Percentiles rank a stretch among this genome's conserved stretches.
These are phyloP conservation scores for Diarsia mendica DNA, from an alignment of 2,888 invertebrate genomes.

Conservation along the genomic window DNA sequence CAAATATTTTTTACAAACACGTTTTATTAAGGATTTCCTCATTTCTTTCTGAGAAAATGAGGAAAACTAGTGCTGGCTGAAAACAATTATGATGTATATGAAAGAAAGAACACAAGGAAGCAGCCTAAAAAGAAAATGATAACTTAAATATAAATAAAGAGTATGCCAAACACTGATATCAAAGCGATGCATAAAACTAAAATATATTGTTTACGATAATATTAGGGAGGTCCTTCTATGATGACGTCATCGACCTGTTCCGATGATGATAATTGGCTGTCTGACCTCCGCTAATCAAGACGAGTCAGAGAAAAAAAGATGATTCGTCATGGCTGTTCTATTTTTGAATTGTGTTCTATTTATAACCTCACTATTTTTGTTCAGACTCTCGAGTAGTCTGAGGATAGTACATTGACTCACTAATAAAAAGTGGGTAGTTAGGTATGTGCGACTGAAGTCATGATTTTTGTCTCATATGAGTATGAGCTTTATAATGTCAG, in stretches of 20 bases:
- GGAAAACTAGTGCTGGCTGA: not conserved
- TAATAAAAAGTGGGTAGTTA: conserved; percentile 23
- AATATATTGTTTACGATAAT: not conserved
- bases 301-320: conserved; percentile 27
- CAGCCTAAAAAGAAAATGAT: not conserved
- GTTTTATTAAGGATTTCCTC: not conserved
- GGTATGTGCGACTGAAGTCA: conserved; percentile 36
- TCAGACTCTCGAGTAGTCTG: conserved; percentile 11
- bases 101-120: not conserved
- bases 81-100: not conserved
- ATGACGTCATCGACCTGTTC: conserved; percentile 22
- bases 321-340: conserved; percentile 38
- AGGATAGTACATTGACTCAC: conserved; percentile 48
- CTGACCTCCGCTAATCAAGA: conserved; percentile 50
- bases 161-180: not conserved
- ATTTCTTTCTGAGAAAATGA: not conserved
- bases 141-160: not conserved
- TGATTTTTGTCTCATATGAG: conserved; percentile 44
- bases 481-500: conserved; percentile 32
- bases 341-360: conserved; percentile 49
- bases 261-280: conserved; percentile 46
- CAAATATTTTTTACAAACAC: not conserved
- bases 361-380: conserved; percentile 45
- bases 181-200: not conserved
- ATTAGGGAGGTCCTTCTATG: conserved; percentile 9